Percentiles rank a stretch among this genome's conserved stretches.
Conservation (phyloP, 2,113 vertebrate species). For the Eretmochelys imbricata region DNA sequence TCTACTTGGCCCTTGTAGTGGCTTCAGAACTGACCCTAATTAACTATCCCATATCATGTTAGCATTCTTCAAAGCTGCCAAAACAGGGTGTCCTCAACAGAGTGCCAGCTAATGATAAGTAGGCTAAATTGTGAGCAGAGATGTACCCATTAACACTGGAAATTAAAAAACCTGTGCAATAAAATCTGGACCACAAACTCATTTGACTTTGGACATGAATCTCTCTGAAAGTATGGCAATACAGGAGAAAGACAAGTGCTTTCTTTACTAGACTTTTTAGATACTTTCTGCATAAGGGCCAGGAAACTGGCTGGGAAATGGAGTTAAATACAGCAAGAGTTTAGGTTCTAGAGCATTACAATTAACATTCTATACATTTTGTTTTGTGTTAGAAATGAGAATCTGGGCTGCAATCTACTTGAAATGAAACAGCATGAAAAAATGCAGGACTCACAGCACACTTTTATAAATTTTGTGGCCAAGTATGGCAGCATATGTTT, state of each 20-base stretch:
- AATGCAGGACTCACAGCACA: conserved; percentile 20
- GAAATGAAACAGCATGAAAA: conserved; percentile 11
- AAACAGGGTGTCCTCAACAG: neutral
- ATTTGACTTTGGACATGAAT: neutral
- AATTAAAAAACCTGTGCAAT: neutral
- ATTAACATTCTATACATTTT: conserved; percentile 1
- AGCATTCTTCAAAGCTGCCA: neutral
- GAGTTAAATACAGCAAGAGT: neutral
- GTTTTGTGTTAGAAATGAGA: neutral
- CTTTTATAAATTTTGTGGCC: conserved; percentile 40
- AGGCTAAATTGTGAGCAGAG: conserved; percentile 19
- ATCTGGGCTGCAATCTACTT: neutral
- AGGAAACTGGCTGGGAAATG: neutral
- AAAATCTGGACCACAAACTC: conserved; percentile 9
- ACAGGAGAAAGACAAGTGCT: neutral
- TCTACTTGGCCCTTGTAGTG: neutral
- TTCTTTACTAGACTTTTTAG: conserved; percentile 28
- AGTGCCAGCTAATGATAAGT: conserved; percentile 47
- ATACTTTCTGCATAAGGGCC: neutral
- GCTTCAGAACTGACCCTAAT: neutral
- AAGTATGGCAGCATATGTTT: conserved; percentile 50
- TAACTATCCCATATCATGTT: fast-evolving
- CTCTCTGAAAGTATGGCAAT: neutral
- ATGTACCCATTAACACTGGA: neutral
- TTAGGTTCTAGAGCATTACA: neutral